Conservation (phyloP, 2,113 vertebrate genomes). For the Anhinga anhinga region DNA sequence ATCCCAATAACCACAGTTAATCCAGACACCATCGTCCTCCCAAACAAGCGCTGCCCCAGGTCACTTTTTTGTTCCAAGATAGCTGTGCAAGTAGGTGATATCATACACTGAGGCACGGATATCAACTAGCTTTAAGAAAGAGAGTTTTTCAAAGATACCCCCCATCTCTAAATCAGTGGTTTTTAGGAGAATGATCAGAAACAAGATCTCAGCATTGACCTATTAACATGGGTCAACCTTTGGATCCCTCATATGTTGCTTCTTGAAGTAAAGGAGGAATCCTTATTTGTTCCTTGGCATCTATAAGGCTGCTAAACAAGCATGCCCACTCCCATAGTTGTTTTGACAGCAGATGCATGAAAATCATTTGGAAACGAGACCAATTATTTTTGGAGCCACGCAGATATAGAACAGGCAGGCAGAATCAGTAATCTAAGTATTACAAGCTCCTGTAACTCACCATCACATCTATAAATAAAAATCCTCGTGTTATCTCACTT, state of each 20-base stretch:
- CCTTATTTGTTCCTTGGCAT: not conserved
- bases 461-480: not conserved
- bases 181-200: not conserved
- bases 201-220: not conserved
- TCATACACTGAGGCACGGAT: not conserved
- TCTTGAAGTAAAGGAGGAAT: not conserved
- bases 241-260: not conserved
- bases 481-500: not conserved
- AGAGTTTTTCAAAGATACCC: not conserved
- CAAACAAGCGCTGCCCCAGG: not conserved
- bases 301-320: not conserved
- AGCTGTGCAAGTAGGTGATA: not conserved
- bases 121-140: not conserved
- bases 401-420: not conserved
- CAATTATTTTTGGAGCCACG: not conserved
- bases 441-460: not conserved
- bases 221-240: not conserved
- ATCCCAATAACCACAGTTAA: not conserved
- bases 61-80: not conserved
- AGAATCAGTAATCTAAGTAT: not conserved
- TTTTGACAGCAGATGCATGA: not conserved
- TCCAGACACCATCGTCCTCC: not conserved
- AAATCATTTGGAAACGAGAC: not conserved
- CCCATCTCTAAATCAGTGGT: not conserved
- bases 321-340: not conserved